Evolutionary conservation across 2,113 vertebrate species (phyloP).

Genomic region (Pungitius pungitius): DNA sequence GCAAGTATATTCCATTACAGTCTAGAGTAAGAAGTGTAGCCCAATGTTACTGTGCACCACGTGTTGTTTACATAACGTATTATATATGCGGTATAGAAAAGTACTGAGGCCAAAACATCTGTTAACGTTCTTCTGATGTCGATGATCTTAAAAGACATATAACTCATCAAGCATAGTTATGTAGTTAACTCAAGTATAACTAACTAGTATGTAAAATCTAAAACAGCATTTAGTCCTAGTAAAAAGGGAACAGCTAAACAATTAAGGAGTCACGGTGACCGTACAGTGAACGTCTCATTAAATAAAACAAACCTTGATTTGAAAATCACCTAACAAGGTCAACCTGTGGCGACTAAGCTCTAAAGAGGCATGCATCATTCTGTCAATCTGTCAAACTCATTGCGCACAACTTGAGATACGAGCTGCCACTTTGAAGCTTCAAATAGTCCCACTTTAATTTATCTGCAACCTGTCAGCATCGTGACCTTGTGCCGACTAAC

Average conservation of each 20-base stretch:
- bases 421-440: constrained; percentile 63
- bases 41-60: not conserved
- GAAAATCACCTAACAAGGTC: constrained; percentile 36
- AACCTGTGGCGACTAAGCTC: constrained; percentile 35
- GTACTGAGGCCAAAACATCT: not conserved
- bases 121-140: not conserved
- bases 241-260: not conserved
- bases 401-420: constrained; percentile 62
- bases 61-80: not conserved
- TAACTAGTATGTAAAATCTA: too few relatives aligned
- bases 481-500: constrained; percentile 36
- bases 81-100: not conserved
- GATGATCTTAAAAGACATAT: constrained; percentile 4
- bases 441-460: constrained; percentile 68
- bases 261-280: not conserved
- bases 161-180: not conserved
- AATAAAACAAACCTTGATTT: constrained; percentile 5
- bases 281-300: not conserved
- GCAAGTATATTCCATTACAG: not conserved
- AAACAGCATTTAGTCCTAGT: not conserved
- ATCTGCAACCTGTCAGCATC: constrained; percentile 71
- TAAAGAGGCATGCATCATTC: constrained; percentile 48
- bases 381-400: constrained; percentile 57
- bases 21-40: not conserved
- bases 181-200: too few relatives aligned